Base-by-base conservation (phyloP, 1,140 invertebrate genomes). In the Planococcus citri region DNA sequence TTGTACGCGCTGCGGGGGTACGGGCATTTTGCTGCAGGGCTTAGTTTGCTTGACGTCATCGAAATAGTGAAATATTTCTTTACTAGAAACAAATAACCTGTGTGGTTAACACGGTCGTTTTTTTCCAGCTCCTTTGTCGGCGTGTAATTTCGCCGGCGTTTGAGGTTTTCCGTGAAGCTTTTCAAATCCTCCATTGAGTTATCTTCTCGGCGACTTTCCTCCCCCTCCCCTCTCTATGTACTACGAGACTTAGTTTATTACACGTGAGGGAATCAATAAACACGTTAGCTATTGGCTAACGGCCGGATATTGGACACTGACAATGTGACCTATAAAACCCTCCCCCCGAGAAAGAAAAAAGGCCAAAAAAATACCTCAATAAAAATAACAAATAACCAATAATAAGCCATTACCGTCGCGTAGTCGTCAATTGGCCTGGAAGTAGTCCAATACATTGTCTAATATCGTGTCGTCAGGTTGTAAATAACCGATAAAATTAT, bases 361-460 rank as follows among this genome's bases (percentile, higher is more conserved):
- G n/a, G n/a, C n/a, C 4, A 20, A 51, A 51, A 51, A 51, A 51
- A 51, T 3, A 14, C n/a, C 41, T 20, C 41, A 51, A 51, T 51
- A 51, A 51, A 51, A 51, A 51, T 51, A 51, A 51, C 41, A 51
- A 51, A 51, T 51, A 51, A 51, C 41, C 41, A 51, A 51, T 51
- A 51, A 51, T 51, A 51, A 51, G 41, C 41, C 17, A 51, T 51
- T 51, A 51, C 41, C 41, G 41, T 51, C 41, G n/a, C n/a, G 12
- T 20, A 20, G 41, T 51, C 41, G 41, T 51, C 41, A 51, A 51
- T 51, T 51, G 41, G 41, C n/a, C 41, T 51, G 41, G 41, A 51
- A 51, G 41, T 51, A 51, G 41, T 14, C 41, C 41, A 51, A 51
- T 51, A 51, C 10, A 14, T 20, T 51, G 41, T 51, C 41, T 51